Percentiles rank a stretch among this genome's conserved stretches.
phyloP scores from a whole-genome alignment of 2,113 vertebrate genomes.

The Chaetodon auriga region DNA sequence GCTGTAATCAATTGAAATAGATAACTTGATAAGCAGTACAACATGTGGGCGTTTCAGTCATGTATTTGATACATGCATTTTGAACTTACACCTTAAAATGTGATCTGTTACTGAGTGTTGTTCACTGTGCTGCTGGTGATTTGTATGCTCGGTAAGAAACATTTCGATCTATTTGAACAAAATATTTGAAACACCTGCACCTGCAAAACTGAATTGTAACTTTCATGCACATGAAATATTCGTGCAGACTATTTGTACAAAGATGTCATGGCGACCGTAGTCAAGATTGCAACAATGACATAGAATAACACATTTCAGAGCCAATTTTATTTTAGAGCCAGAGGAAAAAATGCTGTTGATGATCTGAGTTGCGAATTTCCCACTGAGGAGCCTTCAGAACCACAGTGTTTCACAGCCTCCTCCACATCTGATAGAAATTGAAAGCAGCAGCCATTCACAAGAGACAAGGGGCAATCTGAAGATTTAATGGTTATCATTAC shows the following conservation, averaged over 20 bases:
- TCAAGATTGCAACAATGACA: not conserved
- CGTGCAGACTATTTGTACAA: not conserved
- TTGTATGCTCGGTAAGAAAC: not conserved
- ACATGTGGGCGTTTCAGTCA: not conserved
- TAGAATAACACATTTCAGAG: not conserved
- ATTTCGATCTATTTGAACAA: not conserved
- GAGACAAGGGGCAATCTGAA: not conserved
- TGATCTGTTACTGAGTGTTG: not conserved
- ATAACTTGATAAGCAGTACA: not conserved
- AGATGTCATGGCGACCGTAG: not conserved
- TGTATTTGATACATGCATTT: not conserved
- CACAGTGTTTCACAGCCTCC: not conserved
- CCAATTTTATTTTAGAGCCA: not conserved
- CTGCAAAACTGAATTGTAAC: too few species aligned
- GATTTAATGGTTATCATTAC: not conserved
- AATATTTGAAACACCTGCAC: slow-evolving; percentile 1
- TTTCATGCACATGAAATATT: not conserved
- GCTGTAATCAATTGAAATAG: too few species aligned
- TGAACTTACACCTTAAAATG: not conserved
- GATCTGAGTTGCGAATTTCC: not conserved
- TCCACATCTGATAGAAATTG: slow-evolving; percentile 22
- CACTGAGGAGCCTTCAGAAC: not conserved
- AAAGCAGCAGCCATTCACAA: slow-evolving; percentile 11
- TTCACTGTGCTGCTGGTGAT: not conserved
- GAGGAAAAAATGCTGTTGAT: not conserved